Base-by-base conservation (phyloP, 2,113 vertebrate species). In the Heterotilapia buettikoferi region DNA sequence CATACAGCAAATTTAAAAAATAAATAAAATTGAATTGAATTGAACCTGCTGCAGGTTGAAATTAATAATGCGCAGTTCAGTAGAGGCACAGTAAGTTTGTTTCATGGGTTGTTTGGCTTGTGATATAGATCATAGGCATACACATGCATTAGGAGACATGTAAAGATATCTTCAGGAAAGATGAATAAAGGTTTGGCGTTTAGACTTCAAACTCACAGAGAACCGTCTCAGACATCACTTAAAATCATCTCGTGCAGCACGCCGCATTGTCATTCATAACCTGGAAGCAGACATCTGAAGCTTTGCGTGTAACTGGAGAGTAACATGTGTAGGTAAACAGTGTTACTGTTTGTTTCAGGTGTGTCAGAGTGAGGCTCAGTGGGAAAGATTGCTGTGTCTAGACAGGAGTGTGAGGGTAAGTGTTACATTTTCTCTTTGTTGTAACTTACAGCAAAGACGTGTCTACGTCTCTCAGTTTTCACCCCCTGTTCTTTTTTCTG, bases 301-400 rank as follows among this genome's bases (percentile, higher is more conserved):
- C 80, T 14, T 12, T 31, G 12, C 66, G 14, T 82, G 90, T 90
- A 84, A 89, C 76, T 6, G 6, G 86, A 86, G 86, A 76, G 8
- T 18, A 84, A 56, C 26, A 45, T 3, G 8, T 21, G 26, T 24
- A 84, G 80, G 57, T 85, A 54, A 89, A 87, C 57, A 73, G 9
- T 47, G 29, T 84, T 43, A 59, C 24, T 93, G 21, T 90, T 86
- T 86, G 82, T 84, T 84, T 76, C 86, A 95, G 89, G 81, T 90
- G 83, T 63, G 83, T 24, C 78, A 53, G 19, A 38, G 18, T 43
- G 50, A 90, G 79, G 66, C 54, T 90, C 83, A 82, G 81, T 21
- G 59, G 79, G 16, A 24, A 82, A 63, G 38, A 47, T 88, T 57
- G 82, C 29, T 54, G 31, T 33, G 84, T 86, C 86, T 89, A 87